Percentiles rank a stretch among this genome's conserved stretches.
Evolutionary conservation across 2,888 invertebrate genomes (phyloP).

Genomic region (Agriopis aurantiaria): DNA sequence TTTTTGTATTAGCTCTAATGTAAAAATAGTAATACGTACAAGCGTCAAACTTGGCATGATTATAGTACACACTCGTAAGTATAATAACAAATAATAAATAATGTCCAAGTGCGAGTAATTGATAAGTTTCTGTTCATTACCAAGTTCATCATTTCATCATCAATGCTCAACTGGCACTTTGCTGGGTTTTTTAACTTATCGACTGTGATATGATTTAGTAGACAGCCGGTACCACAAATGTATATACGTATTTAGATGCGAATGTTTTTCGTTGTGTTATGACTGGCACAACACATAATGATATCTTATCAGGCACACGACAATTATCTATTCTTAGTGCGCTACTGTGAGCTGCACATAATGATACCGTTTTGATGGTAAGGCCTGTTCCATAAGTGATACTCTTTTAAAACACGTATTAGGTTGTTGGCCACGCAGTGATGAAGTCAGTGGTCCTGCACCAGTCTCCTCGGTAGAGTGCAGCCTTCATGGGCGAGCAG

Average conservation of each 20-base stretch:
- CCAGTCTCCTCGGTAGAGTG: too few relatives aligned
- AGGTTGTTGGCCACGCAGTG: not conserved
- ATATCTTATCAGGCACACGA: slow-evolving; percentile 32
- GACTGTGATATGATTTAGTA: not conserved
- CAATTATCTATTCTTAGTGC: slow-evolving; percentile 22
- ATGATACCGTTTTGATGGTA: slow-evolving; percentile 12
- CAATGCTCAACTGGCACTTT: too few relatives aligned
- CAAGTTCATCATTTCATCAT: too few relatives aligned
- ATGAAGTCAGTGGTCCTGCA: too few relatives aligned
- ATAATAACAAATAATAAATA: too few relatives aligned
- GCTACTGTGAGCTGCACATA: slow-evolving; percentile 11
- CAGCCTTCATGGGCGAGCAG: too few relatives aligned
- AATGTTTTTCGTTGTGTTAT: slow-evolving; percentile 7
- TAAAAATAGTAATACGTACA: too few relatives aligned
- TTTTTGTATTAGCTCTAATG: too few relatives aligned
- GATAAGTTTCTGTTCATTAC: too few relatives aligned
- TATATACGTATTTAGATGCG: not conserved
- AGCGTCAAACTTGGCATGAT: too few relatives aligned
- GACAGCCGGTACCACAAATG: not conserved
- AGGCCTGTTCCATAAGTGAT: slow-evolving; percentile 17
- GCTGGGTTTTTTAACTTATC: not conserved
- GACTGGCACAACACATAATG: slow-evolving; percentile 32
- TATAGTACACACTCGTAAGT: too few relatives aligned
- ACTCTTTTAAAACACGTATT: not conserved
- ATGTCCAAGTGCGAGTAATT: too few relatives aligned